A percentile compares a stretch with the other conserved stretches of the same genome.
Evolutionary conservation across 2,797 vertebrate genomes (phyloP).

Genomic region (Pseudomugil tenellus): DNA sequence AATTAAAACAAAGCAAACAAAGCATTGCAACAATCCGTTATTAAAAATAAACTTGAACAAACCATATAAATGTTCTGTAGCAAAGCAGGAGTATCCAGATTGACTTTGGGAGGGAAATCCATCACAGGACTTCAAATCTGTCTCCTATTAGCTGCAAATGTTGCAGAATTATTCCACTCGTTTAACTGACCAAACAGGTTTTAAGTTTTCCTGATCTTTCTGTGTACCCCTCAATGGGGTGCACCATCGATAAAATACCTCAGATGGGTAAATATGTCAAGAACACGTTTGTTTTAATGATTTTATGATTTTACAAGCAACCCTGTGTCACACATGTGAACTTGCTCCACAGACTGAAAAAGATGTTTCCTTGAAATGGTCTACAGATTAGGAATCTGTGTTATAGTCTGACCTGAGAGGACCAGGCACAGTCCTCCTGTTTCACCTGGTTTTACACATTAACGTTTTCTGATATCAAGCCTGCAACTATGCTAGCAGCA

Average conservation of each 20-base stretch:
- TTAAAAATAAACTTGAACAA: not conserved
- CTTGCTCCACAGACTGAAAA: constrained; percentile 14
- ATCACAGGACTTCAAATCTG: constrained; percentile 8
- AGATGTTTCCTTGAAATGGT: constrained; percentile 7
- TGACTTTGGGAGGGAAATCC: not conserved
- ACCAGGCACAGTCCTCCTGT: not conserved
- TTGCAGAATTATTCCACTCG: constrained; percentile 6
- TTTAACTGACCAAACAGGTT: not conserved
- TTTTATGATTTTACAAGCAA: not conserved
- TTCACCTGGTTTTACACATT: not conserved
- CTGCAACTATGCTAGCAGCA: no score
- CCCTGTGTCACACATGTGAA: not conserved
- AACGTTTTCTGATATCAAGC: not conserved
- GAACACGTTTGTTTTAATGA: not conserved
- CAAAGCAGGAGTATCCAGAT: constrained; percentile 5
- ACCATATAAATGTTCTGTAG: constrained; percentile 1
- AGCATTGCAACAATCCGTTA: not conserved
- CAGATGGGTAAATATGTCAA: not conserved
- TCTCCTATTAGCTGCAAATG: constrained; percentile 8
- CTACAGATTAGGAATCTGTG: constrained; percentile 10
- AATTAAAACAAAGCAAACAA: not conserved
- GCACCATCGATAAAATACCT: constrained; percentile 2
- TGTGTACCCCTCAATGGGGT: not conserved
- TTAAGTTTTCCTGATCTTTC: not conserved
- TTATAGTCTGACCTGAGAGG: not conserved